phyloP scores from a whole-genome alignment of 2,797 vertebrate species.

The Crocidura indochinensis region DNA sequence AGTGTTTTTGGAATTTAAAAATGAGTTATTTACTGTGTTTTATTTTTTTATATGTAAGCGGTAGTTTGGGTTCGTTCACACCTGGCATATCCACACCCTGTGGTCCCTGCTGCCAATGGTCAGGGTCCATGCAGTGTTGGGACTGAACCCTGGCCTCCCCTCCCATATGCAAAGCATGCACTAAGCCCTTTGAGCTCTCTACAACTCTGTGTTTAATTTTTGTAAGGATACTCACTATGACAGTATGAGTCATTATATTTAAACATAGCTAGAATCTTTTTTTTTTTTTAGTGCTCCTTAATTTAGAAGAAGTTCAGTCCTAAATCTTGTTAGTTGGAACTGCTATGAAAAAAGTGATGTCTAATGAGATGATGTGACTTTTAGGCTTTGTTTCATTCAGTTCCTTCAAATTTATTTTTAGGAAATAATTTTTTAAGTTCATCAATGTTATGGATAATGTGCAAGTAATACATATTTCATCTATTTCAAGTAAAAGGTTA shows the following conservation, averaged over 20 bases:
- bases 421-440: slow-evolving; percentile 73
- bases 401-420: slow-evolving; percentile 68
- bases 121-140: too few species aligned
- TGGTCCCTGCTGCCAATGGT: too few species aligned
- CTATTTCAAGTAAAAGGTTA: slow-evolving; percentile 81
- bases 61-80: too few species aligned
- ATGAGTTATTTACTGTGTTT: slow-evolving; percentile 70
- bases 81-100: too few species aligned
- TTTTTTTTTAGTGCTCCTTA: slow-evolving; percentile 49
- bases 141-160: too few species aligned
- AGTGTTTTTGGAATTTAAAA: slow-evolving; percentile 72
- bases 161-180: too few species aligned
- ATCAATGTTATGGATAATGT: slow-evolving; percentile 70
- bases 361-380: slow-evolving; percentile 55
- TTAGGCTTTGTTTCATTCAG: slow-evolving; percentile 74
- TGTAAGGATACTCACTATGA: slow-evolving; percentile 64
- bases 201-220: neutral
- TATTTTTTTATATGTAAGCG: slow-evolving; percentile 50
- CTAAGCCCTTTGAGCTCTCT: too few species aligned
- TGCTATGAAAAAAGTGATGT: slow-evolving; percentile 51
- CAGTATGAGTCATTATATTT: slow-evolving; percentile 76
- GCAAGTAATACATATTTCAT: slow-evolving; percentile 78
- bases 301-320: slow-evolving; percentile 66
- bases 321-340: slow-evolving; percentile 56
- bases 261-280: slow-evolving; percentile 60